Percentiles rank a stretch among this genome's conserved stretches.
phyloP scores from a whole-genome alignment of 30 jellyfish, hydroid and myxozoan species.

The Rhopilema esculentum region DNA sequence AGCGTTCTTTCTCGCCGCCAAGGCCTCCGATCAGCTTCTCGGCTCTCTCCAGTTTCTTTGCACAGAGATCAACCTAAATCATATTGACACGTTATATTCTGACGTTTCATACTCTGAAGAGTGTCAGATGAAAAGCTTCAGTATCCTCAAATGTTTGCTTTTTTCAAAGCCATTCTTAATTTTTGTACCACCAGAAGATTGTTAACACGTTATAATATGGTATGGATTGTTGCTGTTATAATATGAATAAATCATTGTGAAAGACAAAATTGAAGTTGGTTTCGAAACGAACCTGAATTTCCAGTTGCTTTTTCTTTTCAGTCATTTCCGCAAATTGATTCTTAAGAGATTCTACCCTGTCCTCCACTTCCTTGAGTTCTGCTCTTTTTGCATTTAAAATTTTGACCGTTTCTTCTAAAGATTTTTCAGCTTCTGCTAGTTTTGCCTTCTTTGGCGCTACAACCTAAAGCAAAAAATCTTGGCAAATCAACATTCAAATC shows the following conservation, averaged over 20 bases:
- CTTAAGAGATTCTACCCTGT: slow-evolving; percentile 83
- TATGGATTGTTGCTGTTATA: too few species aligned
- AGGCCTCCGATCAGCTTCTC: slow-evolving; percentile 97
- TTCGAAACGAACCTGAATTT: slow-evolving; percentile 63
- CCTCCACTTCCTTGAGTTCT: slow-evolving; percentile 90
- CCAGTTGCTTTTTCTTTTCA: slow-evolving; percentile 91
- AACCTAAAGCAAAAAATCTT: slow-evolving; percentile 42
- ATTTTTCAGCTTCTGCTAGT: slow-evolving; percentile 91
- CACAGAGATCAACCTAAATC: slow-evolving; percentile 92
- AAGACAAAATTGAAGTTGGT: neutral
- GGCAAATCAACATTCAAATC: neutral
- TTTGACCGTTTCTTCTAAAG: slow-evolving; percentile 78
- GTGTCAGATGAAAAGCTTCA: too few species aligned
- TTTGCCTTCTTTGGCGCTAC: slow-evolving; percentile 96
- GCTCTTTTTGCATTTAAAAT: slow-evolving; percentile 84
- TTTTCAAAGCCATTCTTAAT: too few species aligned
- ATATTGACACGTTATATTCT: neutral
- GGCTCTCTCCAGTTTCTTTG: slow-evolving; percentile 93
- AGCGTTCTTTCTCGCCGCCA: slow-evolving; percentile 96
- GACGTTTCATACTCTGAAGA: too few species aligned
- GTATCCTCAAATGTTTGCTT: too few species aligned
- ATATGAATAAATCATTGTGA: too few species aligned
- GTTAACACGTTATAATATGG: too few species aligned
- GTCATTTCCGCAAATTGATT: slow-evolving; percentile 93
- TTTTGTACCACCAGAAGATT: too few species aligned